A percentile compares a stretch with the other conserved stretches of the same genome.
Evolutionary conservation across 2,797 vertebrate species (phyloP).

Genomic region (Muscicapa striata): DNA sequence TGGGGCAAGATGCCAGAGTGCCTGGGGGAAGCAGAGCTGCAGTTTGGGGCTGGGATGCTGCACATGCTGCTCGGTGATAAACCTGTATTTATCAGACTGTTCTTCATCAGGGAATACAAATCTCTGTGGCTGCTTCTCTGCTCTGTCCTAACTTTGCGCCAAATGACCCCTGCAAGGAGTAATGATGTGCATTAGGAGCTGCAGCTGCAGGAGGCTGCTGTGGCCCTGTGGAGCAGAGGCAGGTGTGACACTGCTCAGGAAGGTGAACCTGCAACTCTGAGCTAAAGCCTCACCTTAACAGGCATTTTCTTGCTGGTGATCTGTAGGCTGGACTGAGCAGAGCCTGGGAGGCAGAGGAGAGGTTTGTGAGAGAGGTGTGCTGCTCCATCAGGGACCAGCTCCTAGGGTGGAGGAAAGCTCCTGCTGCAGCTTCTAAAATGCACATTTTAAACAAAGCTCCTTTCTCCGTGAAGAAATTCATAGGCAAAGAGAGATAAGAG

Average conservation of each 20-base stretch:
- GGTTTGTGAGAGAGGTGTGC: neutral
- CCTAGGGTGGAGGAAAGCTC: neutral
- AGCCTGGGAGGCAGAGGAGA: neutral
- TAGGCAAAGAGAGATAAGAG: neutral
- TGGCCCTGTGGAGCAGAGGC: neutral
- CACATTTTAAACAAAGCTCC: neutral
- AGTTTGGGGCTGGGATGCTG: neutral
- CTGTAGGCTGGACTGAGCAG: fast-evolving
- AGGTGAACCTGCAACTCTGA: neutral
- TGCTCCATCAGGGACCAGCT: neutral
- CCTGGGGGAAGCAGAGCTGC: neutral
- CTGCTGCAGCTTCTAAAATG: neutral
- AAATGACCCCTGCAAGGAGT: neutral
- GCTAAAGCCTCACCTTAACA: neutral
- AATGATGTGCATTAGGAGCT: neutral
- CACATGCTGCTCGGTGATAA: fast-evolving
- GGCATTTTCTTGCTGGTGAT: neutral
- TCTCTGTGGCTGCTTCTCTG: neutral
- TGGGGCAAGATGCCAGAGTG: neutral
- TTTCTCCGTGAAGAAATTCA: neutral
- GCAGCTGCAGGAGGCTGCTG: neutral
- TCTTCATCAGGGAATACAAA: neutral
- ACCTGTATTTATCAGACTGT: fast-evolving
- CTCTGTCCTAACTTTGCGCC: neutral
- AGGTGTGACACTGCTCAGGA: fast-evolving